Percentiles rank a stretch among this genome's conserved stretches.
These are phyloP conservation scores for Microcebus lehilahytsara DNA, from an alignment of 2,113 vertebrate genomes.

Conservation along the genomic window DNA sequence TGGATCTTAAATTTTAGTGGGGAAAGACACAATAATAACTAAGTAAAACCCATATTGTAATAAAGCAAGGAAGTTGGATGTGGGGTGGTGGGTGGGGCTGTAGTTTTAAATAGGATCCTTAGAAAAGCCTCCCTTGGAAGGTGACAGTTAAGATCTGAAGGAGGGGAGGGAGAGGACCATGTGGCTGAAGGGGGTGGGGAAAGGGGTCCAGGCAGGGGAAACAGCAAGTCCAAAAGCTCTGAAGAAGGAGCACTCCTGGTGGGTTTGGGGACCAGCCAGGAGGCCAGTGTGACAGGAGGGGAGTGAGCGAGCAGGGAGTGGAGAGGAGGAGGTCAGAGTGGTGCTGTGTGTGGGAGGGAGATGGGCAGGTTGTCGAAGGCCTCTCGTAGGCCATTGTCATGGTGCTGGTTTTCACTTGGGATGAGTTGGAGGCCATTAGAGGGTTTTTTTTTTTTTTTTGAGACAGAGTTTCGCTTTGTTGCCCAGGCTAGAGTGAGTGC, in stretches of 20 bases:
- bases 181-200: not conserved
- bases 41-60: not conserved
- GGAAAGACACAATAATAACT: not conserved
- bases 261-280: not conserved
- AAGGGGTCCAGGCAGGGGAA: not conserved
- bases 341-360: not conserved
- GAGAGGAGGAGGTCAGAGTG: not conserved
- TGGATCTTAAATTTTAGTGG: not conserved
- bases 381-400: not conserved
- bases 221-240: not conserved
- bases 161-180: not conserved
- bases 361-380: not conserved
- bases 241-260: not conserved
- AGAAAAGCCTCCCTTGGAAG: not conserved
- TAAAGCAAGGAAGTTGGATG: not conserved
- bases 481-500: too few relatives aligned
- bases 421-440: not conserved
- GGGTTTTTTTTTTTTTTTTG: too few relatives aligned
- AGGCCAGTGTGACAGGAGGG: not conserved
- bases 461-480: too few relatives aligned
- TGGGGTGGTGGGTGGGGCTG: not conserved
- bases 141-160: not conserved
- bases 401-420: not conserved
- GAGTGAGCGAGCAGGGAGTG: accelerated
- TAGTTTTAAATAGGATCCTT: not conserved